Evolutionary conservation across 2,888 invertebrate genomes (phyloP).

Genomic region (Galerucella nymphaeae): DNA sequence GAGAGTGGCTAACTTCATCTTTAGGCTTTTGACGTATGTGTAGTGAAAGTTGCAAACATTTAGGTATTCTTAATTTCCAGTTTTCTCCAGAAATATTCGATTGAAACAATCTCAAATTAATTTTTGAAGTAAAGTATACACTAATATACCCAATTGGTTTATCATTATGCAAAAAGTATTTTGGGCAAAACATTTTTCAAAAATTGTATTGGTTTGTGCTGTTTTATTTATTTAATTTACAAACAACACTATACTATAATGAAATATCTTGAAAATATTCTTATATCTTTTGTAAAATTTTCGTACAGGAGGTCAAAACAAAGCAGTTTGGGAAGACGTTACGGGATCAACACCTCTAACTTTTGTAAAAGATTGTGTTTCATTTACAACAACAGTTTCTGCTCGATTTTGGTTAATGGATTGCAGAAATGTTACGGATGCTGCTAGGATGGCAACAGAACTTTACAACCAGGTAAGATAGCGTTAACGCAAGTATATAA

Average conservation of each 20-base stretch:
- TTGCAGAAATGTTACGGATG: conserved; percentile 93
- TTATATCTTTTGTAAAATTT: not conserved
- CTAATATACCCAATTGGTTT: no score
- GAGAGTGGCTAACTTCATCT: no score
- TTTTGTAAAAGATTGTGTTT: conserved; percentile 96
- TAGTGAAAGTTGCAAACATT: no score
- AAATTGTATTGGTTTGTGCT: not conserved
- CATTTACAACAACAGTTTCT: conserved; percentile 98
- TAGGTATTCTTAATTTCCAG: no score
- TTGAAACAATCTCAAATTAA: no score
- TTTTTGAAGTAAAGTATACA: no score
- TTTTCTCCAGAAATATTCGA: no score
- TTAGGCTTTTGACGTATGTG: no score
- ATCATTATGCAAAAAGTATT: not conserved
- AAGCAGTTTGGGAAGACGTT: conserved; percentile 99
- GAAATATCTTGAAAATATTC: not conserved
- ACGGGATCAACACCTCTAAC: conserved; percentile 98
- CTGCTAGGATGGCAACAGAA: conserved; percentile 96
- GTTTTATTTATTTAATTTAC: conserved; percentile 5
- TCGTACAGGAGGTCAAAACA: conserved; percentile 84
- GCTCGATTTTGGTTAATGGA: conserved; percentile 99
- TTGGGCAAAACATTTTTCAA: conserved; percentile 8
- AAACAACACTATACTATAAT: conserved; percentile 4
- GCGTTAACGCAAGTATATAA: not conserved
- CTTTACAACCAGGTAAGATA: conserved; percentile 82